These are phyloP conservation scores for Gortyna flavago DNA, from an alignment of 2,888 invertebrate genomes.

Conservation along the genomic window DNA sequence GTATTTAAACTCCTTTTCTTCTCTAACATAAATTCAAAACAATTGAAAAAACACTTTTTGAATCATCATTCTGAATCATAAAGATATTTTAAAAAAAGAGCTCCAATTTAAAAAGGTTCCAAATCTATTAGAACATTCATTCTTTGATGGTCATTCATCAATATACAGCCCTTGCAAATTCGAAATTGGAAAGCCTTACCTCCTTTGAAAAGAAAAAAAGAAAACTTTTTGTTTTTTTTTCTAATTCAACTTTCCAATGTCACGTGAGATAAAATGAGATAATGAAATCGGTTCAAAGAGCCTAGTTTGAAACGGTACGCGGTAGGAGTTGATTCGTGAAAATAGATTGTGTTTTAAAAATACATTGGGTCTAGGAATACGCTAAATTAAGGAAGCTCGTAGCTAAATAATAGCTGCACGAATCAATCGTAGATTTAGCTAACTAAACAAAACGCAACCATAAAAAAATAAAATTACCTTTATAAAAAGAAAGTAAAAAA, in stretches of 20 bases:
- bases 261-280: slow-evolving; percentile 46
- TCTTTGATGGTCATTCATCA: slow-evolving; percentile 50
- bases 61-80: neutral
- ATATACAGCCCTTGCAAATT: slow-evolving; percentile 38
- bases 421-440: neutral
- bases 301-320: slow-evolving; percentile 14
- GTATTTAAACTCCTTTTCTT: no score
- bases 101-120: slow-evolving; percentile 28
- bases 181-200: slow-evolving; percentile 33
- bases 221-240: slow-evolving; percentile 10
- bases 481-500: no score
- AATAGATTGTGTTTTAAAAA: slow-evolving; percentile 24
- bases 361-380: neutral
- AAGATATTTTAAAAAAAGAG: slow-evolving; percentile 22
- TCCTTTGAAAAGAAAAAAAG: slow-evolving; percentile 15
- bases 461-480: no score
- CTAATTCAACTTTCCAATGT: slow-evolving; percentile 31
- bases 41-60: neutral
- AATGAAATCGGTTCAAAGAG: slow-evolving; percentile 27
- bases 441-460: no score
- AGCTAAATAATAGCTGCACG: neutral
- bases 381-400: neutral
- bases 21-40: neutral
- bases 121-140: slow-evolving; percentile 45
- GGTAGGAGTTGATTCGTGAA: slow-evolving; percentile 1